These are phyloP conservation scores for Clinocottus analis DNA, from an alignment of 2,113 vertebrate species.

Conservation along the genomic window DNA sequence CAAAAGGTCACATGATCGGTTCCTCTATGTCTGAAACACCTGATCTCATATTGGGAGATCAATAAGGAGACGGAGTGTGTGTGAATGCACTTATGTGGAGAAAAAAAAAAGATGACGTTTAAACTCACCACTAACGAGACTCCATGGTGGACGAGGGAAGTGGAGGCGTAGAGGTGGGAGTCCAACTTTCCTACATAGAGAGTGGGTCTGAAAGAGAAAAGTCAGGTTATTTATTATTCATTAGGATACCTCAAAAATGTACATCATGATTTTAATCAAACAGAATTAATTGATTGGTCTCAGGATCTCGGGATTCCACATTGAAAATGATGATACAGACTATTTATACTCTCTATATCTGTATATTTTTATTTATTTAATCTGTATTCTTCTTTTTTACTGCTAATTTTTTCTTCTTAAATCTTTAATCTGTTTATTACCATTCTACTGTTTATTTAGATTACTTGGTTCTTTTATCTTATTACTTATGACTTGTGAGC, in stretches of 20 bases:
- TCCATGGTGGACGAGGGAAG: conserved; percentile 91
- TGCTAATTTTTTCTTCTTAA: no score
- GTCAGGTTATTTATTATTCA: not conserved
- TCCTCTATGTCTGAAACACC: no score
- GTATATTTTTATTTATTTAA: no score
- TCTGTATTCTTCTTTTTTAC: no score
- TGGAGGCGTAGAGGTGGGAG: conserved; percentile 91
- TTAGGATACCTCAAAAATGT: not conserved
- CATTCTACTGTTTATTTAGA: no score
- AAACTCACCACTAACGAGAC: conserved; percentile 87
- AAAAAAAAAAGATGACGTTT: not conserved
- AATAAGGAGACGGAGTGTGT: not conserved
- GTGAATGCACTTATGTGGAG: not conserved
- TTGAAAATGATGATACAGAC: not conserved
- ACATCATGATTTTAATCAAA: not conserved
- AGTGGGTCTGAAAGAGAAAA: conserved; percentile 83
- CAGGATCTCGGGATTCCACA: not conserved
- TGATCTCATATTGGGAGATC: no score
- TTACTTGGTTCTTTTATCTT: no score
- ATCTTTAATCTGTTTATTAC: no score
- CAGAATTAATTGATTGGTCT: not conserved
- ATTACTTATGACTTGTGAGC: no score
- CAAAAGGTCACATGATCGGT: no score
- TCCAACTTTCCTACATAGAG: conserved; percentile 93
- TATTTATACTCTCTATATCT: no score